Evolutionary conservation across 2,113 vertebrate species (phyloP).

Genomic region (Macroglossus sobrinus): DNA sequence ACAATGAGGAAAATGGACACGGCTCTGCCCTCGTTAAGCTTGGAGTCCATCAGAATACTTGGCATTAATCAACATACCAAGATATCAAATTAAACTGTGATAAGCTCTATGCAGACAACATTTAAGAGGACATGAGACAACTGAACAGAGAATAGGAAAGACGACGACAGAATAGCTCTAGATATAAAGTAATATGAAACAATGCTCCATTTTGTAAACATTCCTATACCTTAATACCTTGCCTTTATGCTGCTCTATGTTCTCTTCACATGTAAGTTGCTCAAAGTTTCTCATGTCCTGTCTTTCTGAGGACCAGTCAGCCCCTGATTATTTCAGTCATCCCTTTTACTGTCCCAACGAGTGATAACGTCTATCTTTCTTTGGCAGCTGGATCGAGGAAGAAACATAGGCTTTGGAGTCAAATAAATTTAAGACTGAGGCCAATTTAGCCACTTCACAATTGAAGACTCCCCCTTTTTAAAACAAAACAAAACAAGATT

Average conservation of each 20-base stretch:
- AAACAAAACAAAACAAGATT: neutral
- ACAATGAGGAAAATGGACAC: neutral
- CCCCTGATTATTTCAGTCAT: neutral
- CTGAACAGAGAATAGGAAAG: neutral
- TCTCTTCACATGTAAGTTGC: neutral
- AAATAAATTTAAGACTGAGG: neutral
- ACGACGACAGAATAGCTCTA: neutral
- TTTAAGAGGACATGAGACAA: neutral
- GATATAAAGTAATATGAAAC: neutral
- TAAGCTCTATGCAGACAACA: neutral
- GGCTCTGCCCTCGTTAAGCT: too few relatives aligned
- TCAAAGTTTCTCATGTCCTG: neutral
- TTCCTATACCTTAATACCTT: fast-evolving
- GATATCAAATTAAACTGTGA: neutral
- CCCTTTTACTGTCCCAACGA: neutral
- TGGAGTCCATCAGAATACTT: neutral
- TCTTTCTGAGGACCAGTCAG: neutral
- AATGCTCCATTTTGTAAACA: neutral
- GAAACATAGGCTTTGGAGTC: neutral
- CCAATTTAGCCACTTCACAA: neutral
- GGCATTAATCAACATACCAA: neutral
- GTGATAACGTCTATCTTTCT: neutral
- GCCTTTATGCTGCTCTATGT: neutral
- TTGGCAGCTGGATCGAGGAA: neutral
- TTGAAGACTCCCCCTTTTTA: neutral